Evolutionary conservation across 2,797 vertebrate genomes (phyloP).

Genomic region (Tokudaia tokunoshimensis): DNA sequence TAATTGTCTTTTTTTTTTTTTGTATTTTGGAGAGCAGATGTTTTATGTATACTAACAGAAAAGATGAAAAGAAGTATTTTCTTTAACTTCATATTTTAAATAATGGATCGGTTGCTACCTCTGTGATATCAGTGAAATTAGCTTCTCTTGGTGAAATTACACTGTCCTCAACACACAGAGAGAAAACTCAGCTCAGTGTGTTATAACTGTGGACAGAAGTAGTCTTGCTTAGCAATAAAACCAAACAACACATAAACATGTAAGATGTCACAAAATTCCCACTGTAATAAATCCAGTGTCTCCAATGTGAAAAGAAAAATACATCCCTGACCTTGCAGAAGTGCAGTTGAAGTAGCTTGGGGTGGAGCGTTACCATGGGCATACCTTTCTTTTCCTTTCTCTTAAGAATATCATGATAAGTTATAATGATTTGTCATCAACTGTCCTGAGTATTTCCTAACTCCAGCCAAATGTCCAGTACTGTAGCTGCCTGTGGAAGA

Average conservation of each 20-base stretch:
- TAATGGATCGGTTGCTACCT: background rate
- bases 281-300: background rate
- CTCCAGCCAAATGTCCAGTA: fast-evolving
- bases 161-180: background rate
- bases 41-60: slow-evolving; percentile 27
- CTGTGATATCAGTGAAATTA: background rate
- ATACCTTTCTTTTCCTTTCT: background rate
- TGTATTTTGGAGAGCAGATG: slow-evolving; percentile 16
- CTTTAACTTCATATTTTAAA: slow-evolving; percentile 42
- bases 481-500: background rate
- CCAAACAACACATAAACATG: background rate
- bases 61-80: slow-evolving; percentile 18
- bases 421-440: background rate
- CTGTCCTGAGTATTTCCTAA: background rate
- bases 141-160: background rate
- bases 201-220: background rate
- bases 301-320: background rate
- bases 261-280: background rate
- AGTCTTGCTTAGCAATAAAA: background rate
- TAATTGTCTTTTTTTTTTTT: slow-evolving; percentile 17
- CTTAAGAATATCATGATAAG: background rate
- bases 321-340: background rate
- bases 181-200: background rate
- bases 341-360: background rate
- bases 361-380: background rate